Evolutionary conservation across 2,888 invertebrate species (phyloP).

Genomic region (Lottia gigantea): DNA sequence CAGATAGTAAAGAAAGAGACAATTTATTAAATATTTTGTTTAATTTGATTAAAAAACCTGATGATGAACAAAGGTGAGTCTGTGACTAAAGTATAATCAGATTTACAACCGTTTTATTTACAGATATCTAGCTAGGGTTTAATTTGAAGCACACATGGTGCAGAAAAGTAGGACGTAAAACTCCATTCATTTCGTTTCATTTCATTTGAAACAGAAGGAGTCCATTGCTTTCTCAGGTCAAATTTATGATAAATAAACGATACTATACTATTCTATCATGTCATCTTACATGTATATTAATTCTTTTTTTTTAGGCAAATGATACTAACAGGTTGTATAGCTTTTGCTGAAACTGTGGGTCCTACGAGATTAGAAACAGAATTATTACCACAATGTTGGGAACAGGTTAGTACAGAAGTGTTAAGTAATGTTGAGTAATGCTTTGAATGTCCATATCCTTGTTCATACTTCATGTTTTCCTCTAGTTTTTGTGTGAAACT

Average conservation of each 20-base stretch:
- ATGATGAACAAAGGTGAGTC: conserved; percentile 74
- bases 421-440: too few species aligned
- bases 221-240: too few species aligned
- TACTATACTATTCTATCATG: neutral
- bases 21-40: conserved; percentile 77
- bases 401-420: conserved; percentile 70
- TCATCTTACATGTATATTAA: conserved; percentile 12
- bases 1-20: conserved; percentile 74
- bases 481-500: too few species aligned
- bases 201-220: too few species aligned
- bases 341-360: conserved; percentile 69
- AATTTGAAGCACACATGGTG: too few species aligned
- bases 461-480: too few species aligned
- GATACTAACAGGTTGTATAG: conserved; percentile 69
- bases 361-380: conserved; percentile 75
- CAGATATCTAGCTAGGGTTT: too few species aligned
- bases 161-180: too few species aligned
- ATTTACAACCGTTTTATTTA: too few species aligned
- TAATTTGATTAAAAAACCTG: conserved; percentile 79
- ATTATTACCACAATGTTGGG: conserved; percentile 79
- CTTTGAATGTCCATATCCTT: too few species aligned
- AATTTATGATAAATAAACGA: neutral
- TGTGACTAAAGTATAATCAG: too few species aligned
- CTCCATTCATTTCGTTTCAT: too few species aligned
- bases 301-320: conserved; percentile 60